Conservation (phyloP, 2,797 vertebrate species). For the Thaleichthys pacificus region DNA sequence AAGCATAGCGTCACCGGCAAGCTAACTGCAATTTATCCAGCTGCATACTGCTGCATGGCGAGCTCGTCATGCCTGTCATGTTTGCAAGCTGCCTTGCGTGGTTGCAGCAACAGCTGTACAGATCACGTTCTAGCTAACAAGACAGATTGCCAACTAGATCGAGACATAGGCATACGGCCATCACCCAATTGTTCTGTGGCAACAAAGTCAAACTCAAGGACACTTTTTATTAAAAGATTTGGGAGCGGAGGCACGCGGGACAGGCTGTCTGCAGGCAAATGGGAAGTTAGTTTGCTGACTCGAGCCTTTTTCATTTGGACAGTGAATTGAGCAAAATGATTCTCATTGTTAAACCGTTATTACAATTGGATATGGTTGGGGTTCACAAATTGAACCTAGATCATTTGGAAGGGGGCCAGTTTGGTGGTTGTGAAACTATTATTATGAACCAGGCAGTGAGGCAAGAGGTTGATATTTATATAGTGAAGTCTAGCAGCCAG, state of each 20-base stretch:
- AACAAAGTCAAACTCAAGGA: slow-evolving; percentile 12
- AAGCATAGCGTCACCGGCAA: too few relatives aligned
- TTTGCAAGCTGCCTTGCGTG: not conserved
- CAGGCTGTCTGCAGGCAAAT: not conserved
- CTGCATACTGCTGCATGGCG: not conserved
- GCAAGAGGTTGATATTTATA: not conserved
- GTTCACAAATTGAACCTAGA: not conserved
- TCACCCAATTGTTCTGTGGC: not conserved
- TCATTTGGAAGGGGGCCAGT: not conserved
- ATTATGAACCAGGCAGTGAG: not conserved
- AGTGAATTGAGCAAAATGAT: not conserved
- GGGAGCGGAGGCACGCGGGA: not conserved
- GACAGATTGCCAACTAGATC: not conserved
- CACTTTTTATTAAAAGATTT: not conserved
- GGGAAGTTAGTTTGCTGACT: not conserved
- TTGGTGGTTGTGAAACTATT: not conserved
- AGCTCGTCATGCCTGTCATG: not conserved
- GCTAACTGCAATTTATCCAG: too few relatives aligned
- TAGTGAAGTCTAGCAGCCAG: not conserved
- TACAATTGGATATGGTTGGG: too few relatives aligned
- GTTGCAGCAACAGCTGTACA: not conserved
- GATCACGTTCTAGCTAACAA: not conserved
- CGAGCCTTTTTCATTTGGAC: not conserved
- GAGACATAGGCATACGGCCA: not conserved
- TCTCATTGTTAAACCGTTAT: not conserved